Conservation (phyloP, 2,113 vertebrate species). For the Zosterops pallidus region DNA sequence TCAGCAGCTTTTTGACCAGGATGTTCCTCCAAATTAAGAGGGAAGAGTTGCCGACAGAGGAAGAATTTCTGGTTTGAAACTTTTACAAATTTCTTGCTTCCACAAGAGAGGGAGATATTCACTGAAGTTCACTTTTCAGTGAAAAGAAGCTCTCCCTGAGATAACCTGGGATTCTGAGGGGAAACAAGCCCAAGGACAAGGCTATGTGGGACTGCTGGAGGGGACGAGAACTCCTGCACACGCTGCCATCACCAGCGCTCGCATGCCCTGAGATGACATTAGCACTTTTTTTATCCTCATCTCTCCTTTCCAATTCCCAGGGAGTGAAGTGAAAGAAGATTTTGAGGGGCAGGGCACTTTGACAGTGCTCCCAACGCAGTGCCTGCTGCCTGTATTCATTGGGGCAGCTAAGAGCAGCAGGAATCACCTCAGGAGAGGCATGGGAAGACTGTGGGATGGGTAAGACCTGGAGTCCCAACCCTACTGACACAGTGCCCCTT, state of each 20-base stretch:
- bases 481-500: accelerated
- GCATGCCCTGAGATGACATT: neutral
- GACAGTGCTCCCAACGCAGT: neutral
- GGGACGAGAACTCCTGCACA: neutral
- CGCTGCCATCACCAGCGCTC: accelerated
- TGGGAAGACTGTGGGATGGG: accelerated
- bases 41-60: accelerated
- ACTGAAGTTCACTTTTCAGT: neutral
- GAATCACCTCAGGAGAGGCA: neutral
- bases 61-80: neutral
- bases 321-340: neutral
- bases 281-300: neutral
- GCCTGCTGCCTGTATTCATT: neutral
- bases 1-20: neutral
- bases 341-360: neutral
- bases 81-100: neutral
- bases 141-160: neutral
- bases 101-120: neutral
- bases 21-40: neutral
- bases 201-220: neutral
- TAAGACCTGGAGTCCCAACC: neutral
- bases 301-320: neutral
- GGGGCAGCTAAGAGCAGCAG: neutral
- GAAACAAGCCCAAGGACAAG: neutral
- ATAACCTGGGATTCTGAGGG: neutral